phyloP scores from a whole-genome alignment of 2,113 vertebrate genomes.

The Oenanthe oenanthe region DNA sequence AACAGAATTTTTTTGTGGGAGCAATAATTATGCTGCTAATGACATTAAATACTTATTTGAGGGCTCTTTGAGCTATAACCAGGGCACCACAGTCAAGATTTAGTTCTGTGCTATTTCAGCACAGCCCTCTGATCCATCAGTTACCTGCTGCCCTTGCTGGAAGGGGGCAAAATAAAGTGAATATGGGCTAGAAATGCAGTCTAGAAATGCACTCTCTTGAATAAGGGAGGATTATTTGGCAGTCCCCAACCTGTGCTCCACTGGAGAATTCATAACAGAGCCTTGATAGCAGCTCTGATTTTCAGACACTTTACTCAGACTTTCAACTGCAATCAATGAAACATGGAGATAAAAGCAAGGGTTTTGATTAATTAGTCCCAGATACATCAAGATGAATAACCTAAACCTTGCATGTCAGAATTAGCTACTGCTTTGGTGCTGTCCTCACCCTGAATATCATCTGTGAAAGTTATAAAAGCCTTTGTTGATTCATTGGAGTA shows the following conservation, averaged over 20 bases:
- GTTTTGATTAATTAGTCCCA: constrained; percentile 22
- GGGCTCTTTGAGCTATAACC: not conserved
- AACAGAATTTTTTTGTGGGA: not conserved
- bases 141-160: not conserved
- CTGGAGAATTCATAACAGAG: not conserved
- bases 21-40: not conserved
- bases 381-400: not conserved
- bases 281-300: not conserved
- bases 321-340: not conserved
- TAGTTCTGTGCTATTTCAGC: not conserved
- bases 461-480: not conserved
- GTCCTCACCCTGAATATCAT: not conserved
- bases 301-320: not conserved
- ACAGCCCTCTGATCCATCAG: not conserved
- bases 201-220: not conserved
- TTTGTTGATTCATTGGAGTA: not conserved
- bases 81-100: not conserved
- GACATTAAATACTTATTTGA: not conserved
- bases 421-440: not conserved
- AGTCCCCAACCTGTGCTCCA: not conserved
- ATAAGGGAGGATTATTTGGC: not conserved
- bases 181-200: not conserved
- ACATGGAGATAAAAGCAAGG: not conserved
- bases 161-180: not conserved
- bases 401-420: not conserved